phyloP scores from a whole-genome alignment of 2,113 vertebrate species.

The Sylvicapra grimmia region DNA sequence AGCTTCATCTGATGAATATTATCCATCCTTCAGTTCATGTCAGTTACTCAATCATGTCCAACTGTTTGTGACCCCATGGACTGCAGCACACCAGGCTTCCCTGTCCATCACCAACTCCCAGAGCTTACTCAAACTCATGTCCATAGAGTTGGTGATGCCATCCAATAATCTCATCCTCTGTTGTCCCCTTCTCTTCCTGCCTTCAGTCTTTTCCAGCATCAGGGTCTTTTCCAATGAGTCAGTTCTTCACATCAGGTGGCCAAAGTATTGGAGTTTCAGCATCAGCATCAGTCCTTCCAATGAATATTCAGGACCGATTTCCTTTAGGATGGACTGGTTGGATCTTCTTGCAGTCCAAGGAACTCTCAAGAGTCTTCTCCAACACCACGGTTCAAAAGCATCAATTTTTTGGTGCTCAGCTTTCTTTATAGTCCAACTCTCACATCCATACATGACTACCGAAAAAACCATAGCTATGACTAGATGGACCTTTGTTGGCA shows the following conservation, averaged over 20 bases:
- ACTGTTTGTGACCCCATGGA: not conserved
- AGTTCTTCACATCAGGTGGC: not conserved
- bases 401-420: fast-evolving
- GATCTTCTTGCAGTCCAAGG: not conserved
- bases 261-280: not conserved
- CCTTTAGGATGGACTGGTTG: not conserved
- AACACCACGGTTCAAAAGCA: not conserved
- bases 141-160: not conserved
- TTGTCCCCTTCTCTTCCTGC: not conserved
- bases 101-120: not conserved
- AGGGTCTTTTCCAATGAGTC: not conserved
- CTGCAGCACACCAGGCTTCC: not conserved
- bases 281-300: not conserved
- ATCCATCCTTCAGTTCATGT: not conserved
- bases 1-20: not conserved
- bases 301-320: not conserved
- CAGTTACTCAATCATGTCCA: not conserved
- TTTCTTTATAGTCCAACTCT: not conserved
- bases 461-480: not conserved
- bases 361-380: not conserved
- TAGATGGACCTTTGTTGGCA: not conserved
- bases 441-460: not conserved
- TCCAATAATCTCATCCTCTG: not conserved
- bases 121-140: not conserved
- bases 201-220: not conserved